Evolutionary conservation across 2,113 vertebrate species (phyloP), one percentile per base, ranked within the genome.

Genomic region (Hyperoodon ampullatus): DNA sequence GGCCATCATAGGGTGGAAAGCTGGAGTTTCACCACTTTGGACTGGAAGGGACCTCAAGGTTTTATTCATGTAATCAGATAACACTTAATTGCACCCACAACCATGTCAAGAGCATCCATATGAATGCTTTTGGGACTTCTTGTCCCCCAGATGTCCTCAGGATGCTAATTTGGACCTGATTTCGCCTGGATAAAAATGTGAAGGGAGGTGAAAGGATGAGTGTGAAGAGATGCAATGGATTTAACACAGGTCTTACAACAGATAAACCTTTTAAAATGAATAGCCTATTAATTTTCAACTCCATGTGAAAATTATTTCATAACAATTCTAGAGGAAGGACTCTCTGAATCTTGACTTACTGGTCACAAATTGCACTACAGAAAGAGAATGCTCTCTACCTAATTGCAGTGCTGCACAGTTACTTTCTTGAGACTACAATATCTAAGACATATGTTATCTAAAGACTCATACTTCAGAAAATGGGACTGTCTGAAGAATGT

Each of bases 381-480:
- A 58, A 97, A 89, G 65, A 94, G 68, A 96, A 95, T 97, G 97
- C 98, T 97, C 70, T 97, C 93, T 90, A 96, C 82, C 93, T 98
- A 97, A 98, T 87, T 98, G 96, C 97, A 97, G 97, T 95, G 93
- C 97, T 96, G 70, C 85, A 93, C 84, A 90, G 96, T 60, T 97
- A 92, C 85, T 70, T 98, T 98, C 96, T 82, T 95, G 88, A 97
- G 96, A 97, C 96, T 90, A 98, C 96, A 98, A 80, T 98, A 98
- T 97, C 97, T 94, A 98, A 98, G 98, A 98, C 96, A 94, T 97
- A 98, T 92, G 61, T 96, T 96, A 97, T 95, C 97, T 97, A 94
- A 98, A 98, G 89, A 94, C 96, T 94, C 97, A 98, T 68, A 93
- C 96, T 98, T 98, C 97, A 98, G 97, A 98, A 98, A 98, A 98